Evolutionary conservation across 2,888 invertebrate genomes (phyloP), one percentile per base, ranked within the genome.

Genomic region (Xestia c-nigrum): DNA sequence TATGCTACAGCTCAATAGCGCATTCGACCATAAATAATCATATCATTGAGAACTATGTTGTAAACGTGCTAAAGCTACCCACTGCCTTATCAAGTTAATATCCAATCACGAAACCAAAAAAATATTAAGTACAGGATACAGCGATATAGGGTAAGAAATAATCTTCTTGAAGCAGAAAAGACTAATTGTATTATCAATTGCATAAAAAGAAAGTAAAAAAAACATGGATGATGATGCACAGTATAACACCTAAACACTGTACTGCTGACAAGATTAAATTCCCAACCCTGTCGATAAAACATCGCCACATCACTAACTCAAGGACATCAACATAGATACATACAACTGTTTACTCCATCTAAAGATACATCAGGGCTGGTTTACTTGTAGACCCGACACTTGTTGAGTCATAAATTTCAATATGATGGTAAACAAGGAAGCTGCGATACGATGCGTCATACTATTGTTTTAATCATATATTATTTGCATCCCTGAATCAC

Each of bases 351-450:
- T 86, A 86, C 77, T 84, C 52, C 79, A 84, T 71, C 78, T 69
- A 73, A 76, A 85, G 85, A 88, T 88, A 87, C 76, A 72, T 72
- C 75, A 50, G 72, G 69, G 74, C 76, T 74, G 80, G 77, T 76
- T 72, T 76, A 78, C 80, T 79, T 64, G 83, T 72, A 81, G 65
- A 73, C 38, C 73, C 70, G 80, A 82, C 89, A 87, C 83, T 88
- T 91, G 92, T 91, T 92, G 91, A 90, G 90, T 91, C 89, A 91
- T 93, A 93, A 92, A 92, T 91, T 89, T 85, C 85, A 76, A 80
- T 86, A 50, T 80, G 84, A 87, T 87, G 82, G 89, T 92, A 91
- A 92, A 93, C 93, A 91, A 90, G 92, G 91, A 93, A 92, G 90
- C 79, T 31, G 21, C 38, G 88, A 90, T 31, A 19, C 46, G 88